Percentiles rank a stretch among this genome's conserved stretches.
phyloP scores from a whole-genome alignment of 2,888 invertebrate genomes.

The Rugalucina vietnamica region DNA sequence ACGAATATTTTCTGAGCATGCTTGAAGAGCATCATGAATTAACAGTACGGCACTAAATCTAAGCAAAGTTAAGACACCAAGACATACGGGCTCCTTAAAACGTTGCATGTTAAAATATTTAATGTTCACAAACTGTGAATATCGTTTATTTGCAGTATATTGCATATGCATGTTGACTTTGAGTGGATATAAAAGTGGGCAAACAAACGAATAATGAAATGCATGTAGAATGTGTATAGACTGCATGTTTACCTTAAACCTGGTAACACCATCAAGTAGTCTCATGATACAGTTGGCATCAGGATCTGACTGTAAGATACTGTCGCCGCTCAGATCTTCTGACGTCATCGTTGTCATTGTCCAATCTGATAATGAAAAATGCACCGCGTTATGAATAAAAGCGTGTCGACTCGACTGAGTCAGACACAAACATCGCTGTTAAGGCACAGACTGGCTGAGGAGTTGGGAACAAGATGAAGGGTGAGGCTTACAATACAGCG shows the following conservation, averaged over 20 bases:
- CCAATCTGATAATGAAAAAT: background rate
- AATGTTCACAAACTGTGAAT: background rate
- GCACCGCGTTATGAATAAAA: background rate
- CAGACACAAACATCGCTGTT: no score
- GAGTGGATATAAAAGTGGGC: background rate
- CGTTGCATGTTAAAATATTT: background rate
- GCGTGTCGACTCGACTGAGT: no score
- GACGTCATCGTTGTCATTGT: background rate
- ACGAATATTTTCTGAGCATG: no score
- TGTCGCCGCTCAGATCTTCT: background rate
- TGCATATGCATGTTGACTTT: background rate
- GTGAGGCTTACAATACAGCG: background rate
- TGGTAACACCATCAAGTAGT: conserved; percentile 7
- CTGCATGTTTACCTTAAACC: conserved; percentile 7
- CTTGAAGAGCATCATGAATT: no score
- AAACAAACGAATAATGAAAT: background rate
- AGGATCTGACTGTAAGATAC: conserved; percentile 17
- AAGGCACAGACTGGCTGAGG: no score
- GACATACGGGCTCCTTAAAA: background rate
- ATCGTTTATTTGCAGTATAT: background rate
- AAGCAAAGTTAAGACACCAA: background rate
- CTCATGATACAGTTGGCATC: conserved; percentile 12
- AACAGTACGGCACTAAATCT: no score
- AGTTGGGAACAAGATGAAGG: background rate
- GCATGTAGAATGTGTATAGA: background rate